Percentiles rank a stretch among this genome's conserved stretches.
phyloP scores from a whole-genome alignment of 2,888 invertebrate species.

The Branchellion lobata region DNA sequence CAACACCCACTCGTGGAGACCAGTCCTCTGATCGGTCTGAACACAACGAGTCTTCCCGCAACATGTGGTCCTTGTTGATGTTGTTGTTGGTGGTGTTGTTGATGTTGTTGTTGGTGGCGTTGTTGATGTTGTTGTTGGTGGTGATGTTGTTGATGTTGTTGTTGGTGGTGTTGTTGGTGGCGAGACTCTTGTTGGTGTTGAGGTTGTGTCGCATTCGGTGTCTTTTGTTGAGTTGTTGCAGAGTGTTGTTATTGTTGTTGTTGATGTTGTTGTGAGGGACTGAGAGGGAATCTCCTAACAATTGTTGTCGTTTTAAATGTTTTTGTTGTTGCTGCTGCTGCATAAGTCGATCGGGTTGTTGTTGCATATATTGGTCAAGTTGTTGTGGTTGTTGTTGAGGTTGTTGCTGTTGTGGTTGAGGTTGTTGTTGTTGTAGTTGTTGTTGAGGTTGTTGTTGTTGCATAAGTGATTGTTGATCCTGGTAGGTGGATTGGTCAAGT shows the following conservation, averaged over 20 bases:
- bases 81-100: too few relatives aligned
- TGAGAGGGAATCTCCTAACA: background rate
- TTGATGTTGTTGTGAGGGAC: background rate
- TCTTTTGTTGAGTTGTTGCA: background rate
- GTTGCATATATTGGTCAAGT: background rate
- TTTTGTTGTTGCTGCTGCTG: slow-evolving; percentile 24
- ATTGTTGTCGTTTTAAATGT: background rate
- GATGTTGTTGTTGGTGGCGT: too few relatives aligned
- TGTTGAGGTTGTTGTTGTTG: background rate
- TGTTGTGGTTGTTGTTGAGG: background rate
- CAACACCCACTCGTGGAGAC: too few relatives aligned
- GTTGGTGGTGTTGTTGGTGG: too few relatives aligned
- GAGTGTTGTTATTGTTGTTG: background rate
- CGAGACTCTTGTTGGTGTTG: background rate
- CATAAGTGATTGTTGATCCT: background rate
- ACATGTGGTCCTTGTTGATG: too few relatives aligned
- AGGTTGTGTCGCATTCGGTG: background rate
- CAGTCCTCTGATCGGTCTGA: too few relatives aligned
- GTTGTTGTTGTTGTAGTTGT: background rate
- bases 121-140: too few relatives aligned
- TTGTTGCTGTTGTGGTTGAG: background rate
- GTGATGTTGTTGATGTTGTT: slow-evolving; percentile 1
- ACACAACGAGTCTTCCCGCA: too few relatives aligned
- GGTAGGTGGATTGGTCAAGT: background rate
- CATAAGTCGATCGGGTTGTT: slow-evolving; percentile 34